These are phyloP conservation scores for Muscicapa adusta DNA, from an alignment of 2,113 vertebrate species.

Conservation along the genomic window DNA sequence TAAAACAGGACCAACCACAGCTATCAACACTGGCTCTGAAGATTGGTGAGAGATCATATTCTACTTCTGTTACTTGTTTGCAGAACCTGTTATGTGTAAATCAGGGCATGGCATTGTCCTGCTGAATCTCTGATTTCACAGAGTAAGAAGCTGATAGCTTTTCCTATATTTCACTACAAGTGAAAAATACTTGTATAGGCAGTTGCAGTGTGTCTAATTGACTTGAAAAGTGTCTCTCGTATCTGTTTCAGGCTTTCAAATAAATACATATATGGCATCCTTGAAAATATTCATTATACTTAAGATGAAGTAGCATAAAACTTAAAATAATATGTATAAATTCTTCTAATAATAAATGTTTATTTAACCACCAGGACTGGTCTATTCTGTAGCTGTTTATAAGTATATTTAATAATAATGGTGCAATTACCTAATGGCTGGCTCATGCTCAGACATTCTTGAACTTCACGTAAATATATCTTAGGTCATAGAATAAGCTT, in stretches of 20 bases:
- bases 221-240: not conserved
- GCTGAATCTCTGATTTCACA: not conserved
- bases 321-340: not conserved
- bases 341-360: not conserved
- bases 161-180: not conserved
- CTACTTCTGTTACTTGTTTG: not conserved
- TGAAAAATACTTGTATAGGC: not conserved
- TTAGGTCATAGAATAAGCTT: not conserved
- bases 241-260: not conserved
- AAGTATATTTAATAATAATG: not conserved
- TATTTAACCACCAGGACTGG: not conserved
- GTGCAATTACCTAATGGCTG: not conserved
- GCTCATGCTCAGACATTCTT: not conserved
- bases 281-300: constrained; percentile 1
- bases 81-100: not conserved
- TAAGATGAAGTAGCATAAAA: not conserved
- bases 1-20: not conserved
- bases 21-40: not conserved
- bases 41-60: not conserved
- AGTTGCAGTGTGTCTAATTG: not conserved
- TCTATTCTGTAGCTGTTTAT: not conserved
- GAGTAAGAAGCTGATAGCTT: not conserved
- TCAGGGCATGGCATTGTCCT: not conserved
- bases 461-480: not conserved
- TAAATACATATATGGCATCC: not conserved